phyloP scores from a whole-genome alignment of 2,888 invertebrate genomes.

The Leptinotarsa juncta region DNA sequence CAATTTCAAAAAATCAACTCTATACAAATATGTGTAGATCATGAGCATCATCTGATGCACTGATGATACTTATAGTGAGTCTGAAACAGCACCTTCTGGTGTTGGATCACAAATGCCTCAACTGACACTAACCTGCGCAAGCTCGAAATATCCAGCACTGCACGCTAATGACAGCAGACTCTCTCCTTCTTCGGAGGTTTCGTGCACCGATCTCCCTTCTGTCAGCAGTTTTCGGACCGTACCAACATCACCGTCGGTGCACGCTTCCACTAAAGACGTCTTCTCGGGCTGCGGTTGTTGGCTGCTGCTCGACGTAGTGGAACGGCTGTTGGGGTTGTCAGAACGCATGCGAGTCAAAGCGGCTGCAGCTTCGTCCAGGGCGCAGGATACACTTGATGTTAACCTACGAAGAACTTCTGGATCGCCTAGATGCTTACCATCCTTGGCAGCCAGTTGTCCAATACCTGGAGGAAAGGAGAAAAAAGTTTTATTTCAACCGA shows the following conservation, averaged over 20 bases:
- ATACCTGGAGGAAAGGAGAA: slow-evolving; percentile 71
- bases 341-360: slow-evolving; percentile 96
- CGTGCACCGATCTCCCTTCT: slow-evolving; percentile 94
- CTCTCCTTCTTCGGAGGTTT: slow-evolving; percentile 97
- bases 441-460: slow-evolving; percentile 82
- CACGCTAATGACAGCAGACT: slow-evolving; percentile 95
- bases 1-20: too few relatives aligned
- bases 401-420: slow-evolving; percentile 88
- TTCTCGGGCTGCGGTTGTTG: slow-evolving; percentile 42
- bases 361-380: slow-evolving; percentile 96
- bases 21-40: too few relatives aligned
- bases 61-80: too few relatives aligned
- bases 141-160: slow-evolving; percentile 96
- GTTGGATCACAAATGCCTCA: neutral
- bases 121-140: slow-evolving; percentile 81
- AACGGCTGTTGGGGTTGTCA: slow-evolving; percentile 71
- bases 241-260: slow-evolving; percentile 93
- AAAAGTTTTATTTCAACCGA: neutral
- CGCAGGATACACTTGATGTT: slow-evolving; percentile 87
- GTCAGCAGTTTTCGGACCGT: slow-evolving; percentile 92
- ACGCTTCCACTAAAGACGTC: slow-evolving; percentile 87
- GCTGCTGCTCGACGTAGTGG: slow-evolving; percentile 19
- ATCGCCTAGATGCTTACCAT: slow-evolving; percentile 87
- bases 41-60: too few relatives aligned
- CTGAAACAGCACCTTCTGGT: too few relatives aligned